Conservation (phyloP, 2,888 invertebrate genomes). For the Melinaea marsaeus region DNA sequence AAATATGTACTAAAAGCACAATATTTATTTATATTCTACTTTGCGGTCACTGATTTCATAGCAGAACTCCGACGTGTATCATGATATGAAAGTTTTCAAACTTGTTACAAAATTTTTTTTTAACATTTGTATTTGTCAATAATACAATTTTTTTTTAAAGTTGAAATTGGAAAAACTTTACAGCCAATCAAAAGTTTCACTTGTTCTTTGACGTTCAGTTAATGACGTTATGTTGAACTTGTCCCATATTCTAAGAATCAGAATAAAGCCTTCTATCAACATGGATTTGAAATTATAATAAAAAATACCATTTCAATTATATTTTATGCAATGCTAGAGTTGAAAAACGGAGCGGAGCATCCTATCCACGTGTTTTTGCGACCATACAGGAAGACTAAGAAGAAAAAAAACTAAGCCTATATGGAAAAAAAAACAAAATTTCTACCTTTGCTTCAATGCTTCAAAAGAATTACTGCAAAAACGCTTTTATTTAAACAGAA, state of each 20-base stretch:
- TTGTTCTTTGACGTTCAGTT: neutral
- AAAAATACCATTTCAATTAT: neutral
- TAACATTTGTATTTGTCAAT: neutral
- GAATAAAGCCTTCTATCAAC: neutral
- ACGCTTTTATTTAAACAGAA: neutral
- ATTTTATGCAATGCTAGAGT: too few relatives aligned
- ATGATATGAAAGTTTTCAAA: slow-evolving; percentile 7
- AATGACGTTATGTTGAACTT: neutral
- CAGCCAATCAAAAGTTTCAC: neutral
- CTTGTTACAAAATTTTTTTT: neutral
- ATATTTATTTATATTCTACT: neutral
- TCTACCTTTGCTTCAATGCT: neutral
- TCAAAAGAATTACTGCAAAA: neutral
- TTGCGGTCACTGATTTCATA: neutral
- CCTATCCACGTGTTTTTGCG: too few relatives aligned
- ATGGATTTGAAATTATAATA: too few relatives aligned
- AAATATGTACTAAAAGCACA: too few relatives aligned
- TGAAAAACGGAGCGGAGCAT: too few relatives aligned
- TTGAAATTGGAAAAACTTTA: slow-evolving; percentile 2
- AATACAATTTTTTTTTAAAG: neutral
- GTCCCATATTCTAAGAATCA: neutral
- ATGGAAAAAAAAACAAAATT: neutral
- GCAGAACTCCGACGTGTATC: slow-evolving; percentile 1
- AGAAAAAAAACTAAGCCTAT: neutral
- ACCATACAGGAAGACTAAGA: too few relatives aligned